Evolutionary conservation across 2,888 invertebrate genomes (phyloP), one percentile per base, ranked within the genome.

Genomic region (Corythucha ciliata): DNA sequence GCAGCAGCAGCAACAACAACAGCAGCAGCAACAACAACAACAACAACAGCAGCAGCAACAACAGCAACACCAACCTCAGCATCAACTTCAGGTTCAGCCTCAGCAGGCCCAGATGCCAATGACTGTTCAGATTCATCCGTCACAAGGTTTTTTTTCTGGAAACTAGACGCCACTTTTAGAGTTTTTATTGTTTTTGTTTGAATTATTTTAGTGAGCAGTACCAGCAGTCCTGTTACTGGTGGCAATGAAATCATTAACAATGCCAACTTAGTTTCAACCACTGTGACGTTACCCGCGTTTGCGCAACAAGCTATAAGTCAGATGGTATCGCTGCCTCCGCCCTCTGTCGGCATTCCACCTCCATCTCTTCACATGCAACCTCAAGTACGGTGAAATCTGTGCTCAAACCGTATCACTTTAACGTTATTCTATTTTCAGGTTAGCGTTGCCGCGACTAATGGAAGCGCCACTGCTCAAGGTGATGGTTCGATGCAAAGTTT

Each of bases 51-150:
- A 68, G 48, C 68, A 67, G n/a, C 20, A 1, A n/a, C 29, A 32
- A 14, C 48, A 40, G 24, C 49, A 49, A n/a, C 20, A 39, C 14
- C 33, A 14, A 33, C 33, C 33, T 33, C 33, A 68, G 62, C 20
- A 49, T n/a, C 34, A 22, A 16, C 49, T 6, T 49, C 49, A 69
- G 62, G 64, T 66, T 21, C 66, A 67, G 59, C 66, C 67, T 59
- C 66, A 63, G 37, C 55, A 67, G 64, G 21, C 67, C 66, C 51
- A 66, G 67, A 37, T 52, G 29, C 54, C 61, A 65, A 39, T 68
- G 66, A 51, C 67, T 66, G 40, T 67, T 66, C 53, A 69, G 32
- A 51, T 21, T 68, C 61, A 60, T 66, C 47, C 68, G 67, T 20
- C 67, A 66, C 47, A 68, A 39, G n/a, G 39, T 14, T 26, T 42